Conservation (phyloP, 2,888 invertebrate species). For the Philopedon plagiatum region DNA sequence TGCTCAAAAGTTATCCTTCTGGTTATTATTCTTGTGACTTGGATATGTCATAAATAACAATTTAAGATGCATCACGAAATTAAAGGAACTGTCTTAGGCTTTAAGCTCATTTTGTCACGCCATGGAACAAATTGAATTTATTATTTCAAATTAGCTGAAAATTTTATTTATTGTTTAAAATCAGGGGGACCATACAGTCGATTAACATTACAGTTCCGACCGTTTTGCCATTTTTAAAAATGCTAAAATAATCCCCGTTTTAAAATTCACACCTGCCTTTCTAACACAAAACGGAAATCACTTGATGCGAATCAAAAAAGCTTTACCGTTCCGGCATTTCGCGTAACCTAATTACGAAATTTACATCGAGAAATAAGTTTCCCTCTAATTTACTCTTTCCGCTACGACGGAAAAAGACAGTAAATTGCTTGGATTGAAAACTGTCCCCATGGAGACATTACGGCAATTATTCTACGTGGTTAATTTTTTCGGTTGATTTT, state of each 20-base stretch:
- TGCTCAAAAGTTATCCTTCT: no score
- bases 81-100: no score
- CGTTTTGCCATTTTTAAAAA: not conserved
- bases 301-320: conserved; percentile 17
- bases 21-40: no score
- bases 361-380: conserved; percentile 39
- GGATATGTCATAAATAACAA: no score
- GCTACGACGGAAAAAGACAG: conserved; percentile 30
- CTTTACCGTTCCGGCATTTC: conserved; percentile 26
- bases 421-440: conserved; percentile 33
- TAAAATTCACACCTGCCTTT: conserved; percentile 21
- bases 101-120: no score
- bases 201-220: no score
- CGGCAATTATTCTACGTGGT: conserved; percentile 26
- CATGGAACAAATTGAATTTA: no score
- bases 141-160: no score
- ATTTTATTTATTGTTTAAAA: no score
- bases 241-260: conserved; percentile 3
- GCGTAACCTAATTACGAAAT: conserved; percentile 37
- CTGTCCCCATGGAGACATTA: conserved; percentile 30
- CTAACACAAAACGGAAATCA: conserved; percentile 26
- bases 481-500: conserved; percentile 15
- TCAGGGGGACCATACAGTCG: no score
- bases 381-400: conserved; percentile 33
- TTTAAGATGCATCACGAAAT: no score